Percentiles rank a stretch among this genome's conserved stretches.
Conservation (phyloP, 2,888 invertebrate species). For the Camponotus fellah region DNA sequence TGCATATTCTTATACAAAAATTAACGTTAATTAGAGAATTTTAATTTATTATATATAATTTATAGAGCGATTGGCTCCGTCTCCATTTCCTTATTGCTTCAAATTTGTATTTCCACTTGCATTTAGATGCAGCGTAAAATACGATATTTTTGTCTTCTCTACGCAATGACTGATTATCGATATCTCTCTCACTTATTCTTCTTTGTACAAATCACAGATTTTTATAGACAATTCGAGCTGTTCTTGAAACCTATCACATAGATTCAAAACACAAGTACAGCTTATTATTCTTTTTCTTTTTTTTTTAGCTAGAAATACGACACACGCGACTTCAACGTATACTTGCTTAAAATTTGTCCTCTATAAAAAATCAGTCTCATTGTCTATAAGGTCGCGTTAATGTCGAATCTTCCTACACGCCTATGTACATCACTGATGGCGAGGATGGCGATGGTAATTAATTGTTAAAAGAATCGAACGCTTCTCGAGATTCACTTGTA, state of each 20-base stretch:
- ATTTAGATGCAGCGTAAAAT: slow-evolving; percentile 35
- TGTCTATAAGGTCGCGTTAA: slow-evolving; percentile 73
- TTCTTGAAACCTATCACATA: slow-evolving; percentile 24
- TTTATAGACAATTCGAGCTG: slow-evolving; percentile 32
- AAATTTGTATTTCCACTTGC: slow-evolving; percentile 10
- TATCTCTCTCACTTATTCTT: slow-evolving; percentile 14
- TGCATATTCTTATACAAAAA: slow-evolving; percentile 23
- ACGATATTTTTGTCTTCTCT: neutral
- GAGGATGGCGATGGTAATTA: slow-evolving; percentile 60
- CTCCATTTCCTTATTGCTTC: slow-evolving; percentile 28
- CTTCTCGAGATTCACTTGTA: slow-evolving; percentile 30
- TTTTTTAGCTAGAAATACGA: slow-evolving; percentile 40
- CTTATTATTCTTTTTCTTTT: slow-evolving; percentile 9
- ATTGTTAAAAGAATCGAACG: slow-evolving; percentile 18
- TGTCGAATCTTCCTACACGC: slow-evolving; percentile 59
- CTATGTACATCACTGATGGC: slow-evolving; percentile 62
- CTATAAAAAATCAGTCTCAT: slow-evolving; percentile 84
- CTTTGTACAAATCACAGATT: slow-evolving; percentile 54
- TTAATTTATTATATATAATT: neutral
- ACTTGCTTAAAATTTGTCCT: slow-evolving; percentile 70
- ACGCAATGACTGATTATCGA: slow-evolving; percentile 23
- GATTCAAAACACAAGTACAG: slow-evolving; percentile 29
- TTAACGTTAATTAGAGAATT: slow-evolving; percentile 10
- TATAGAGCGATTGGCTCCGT: neutral
- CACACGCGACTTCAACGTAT: slow-evolving; percentile 41